These are phyloP conservation scores for Mus minutoides DNA, from an alignment of 2,797 vertebrate genomes.

Conservation along the genomic window DNA sequence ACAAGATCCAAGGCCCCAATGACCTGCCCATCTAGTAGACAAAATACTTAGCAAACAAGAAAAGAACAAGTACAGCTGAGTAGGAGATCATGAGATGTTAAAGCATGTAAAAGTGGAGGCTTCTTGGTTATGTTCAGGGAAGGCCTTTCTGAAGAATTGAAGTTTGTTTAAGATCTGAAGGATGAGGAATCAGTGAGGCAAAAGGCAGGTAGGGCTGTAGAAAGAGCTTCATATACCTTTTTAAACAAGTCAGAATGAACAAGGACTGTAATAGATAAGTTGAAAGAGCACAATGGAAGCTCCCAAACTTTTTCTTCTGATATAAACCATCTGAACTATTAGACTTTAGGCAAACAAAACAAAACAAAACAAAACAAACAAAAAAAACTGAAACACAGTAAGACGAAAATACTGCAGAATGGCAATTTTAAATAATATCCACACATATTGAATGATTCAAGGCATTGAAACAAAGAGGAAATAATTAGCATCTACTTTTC, in stretches of 20 bases:
- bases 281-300: slow-evolving; percentile 53
- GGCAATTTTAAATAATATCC: slow-evolving; percentile 66
- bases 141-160: slow-evolving; percentile 30
- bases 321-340: slow-evolving; percentile 69
- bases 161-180: neutral
- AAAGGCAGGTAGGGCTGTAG: neutral
- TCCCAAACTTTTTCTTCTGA: slow-evolving; percentile 48
- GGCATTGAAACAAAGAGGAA: slow-evolving; percentile 62
- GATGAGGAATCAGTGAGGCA: neutral
- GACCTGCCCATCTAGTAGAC: neutral
- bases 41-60: neutral
- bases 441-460: slow-evolving; percentile 52
- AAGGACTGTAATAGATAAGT: slow-evolving; percentile 7
- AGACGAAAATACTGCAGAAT: slow-evolving; percentile 48
- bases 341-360: slow-evolving; percentile 29
- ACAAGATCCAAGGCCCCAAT: neutral
- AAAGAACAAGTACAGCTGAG: neutral
- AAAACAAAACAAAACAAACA: no score
- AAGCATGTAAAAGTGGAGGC: neutral
- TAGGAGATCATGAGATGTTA: neutral
- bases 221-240: neutral
- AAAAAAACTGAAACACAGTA: slow-evolving; percentile 43
- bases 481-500: slow-evolving; percentile 48
- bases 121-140: neutral
- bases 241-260: slow-evolving; percentile 19